phyloP scores from a whole-genome alignment of 92 coral and sea anemone genomes.

The Chrysogorgia sp. region DNA sequence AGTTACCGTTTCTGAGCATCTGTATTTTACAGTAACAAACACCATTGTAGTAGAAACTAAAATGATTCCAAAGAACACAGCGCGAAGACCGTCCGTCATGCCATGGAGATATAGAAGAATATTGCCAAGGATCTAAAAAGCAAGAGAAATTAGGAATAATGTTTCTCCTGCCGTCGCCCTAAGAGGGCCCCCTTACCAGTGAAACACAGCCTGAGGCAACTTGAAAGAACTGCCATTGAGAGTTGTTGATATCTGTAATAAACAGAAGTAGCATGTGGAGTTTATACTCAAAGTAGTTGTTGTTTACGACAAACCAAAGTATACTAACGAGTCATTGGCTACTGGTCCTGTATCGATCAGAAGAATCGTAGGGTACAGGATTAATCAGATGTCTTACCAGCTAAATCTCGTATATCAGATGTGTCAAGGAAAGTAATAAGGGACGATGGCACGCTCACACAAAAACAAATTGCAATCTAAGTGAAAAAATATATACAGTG shows the following conservation, averaged over 20 bases:
- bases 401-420: conserved; percentile 31
- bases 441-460: conserved; percentile 4
- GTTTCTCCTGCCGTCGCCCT: background rate
- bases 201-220: conserved; percentile 24
- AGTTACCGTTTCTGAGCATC: conserved; percentile 9
- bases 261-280: background rate
- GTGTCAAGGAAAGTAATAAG: conserved; percentile 36
- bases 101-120: conserved; percentile 1
- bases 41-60: background rate
- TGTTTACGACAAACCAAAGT: too few species aligned
- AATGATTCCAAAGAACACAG: conserved; percentile 4
- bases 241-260: conserved; percentile 23
- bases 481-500: too few species aligned
- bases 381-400: conserved; percentile 7
- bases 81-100: conserved; percentile 6
- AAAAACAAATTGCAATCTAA: conserved; percentile 27
- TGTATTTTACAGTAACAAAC: conserved; percentile 23
- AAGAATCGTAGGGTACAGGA: too few species aligned
- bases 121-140: conserved; percentile 16
- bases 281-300: too few species aligned
- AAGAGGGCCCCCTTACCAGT: conserved; percentile 13
- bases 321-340: too few species aligned
- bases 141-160: background rate
- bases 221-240: conserved; percentile 29
- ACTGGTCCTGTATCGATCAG: too few species aligned